These are phyloP conservation scores for Musca domestica DNA, from an alignment of 1,140 invertebrate genomes.

Conservation along the genomic window DNA sequence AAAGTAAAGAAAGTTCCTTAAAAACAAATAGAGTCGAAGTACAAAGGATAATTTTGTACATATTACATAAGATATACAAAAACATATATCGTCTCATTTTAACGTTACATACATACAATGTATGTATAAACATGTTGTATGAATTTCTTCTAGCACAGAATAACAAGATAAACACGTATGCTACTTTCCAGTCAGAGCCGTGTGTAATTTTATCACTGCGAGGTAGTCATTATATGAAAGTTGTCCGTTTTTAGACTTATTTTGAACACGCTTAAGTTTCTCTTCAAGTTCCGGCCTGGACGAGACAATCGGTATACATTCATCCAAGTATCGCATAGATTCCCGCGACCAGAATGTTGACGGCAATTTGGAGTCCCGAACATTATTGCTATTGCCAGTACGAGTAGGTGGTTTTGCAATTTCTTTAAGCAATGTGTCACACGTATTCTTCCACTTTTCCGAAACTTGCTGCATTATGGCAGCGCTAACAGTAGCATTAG, in stretches of 20 bases:
- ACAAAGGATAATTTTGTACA: slow-evolving; percentile 11
- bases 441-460: slow-evolving; percentile 31
- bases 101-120: neutral
- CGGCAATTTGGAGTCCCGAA: slow-evolving; percentile 29
- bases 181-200: slow-evolving; percentile 7
- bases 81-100: neutral
- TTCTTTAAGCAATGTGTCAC: slow-evolving; percentile 30
- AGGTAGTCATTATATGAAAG: slow-evolving; percentile 50
- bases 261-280: slow-evolving; percentile 39
- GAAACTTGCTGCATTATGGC: slow-evolving; percentile 22
- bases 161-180: neutral
- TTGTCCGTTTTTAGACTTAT: slow-evolving; percentile 36
- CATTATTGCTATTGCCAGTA: neutral
- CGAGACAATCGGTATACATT: slow-evolving; percentile 33
- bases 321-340: slow-evolving; percentile 41
- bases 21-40: neutral
- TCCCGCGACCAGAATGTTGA: slow-evolving; percentile 50
- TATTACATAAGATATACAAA: neutral
- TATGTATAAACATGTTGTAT: neutral
- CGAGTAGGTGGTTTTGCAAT: slow-evolving; percentile 24
- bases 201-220: slow-evolving; percentile 40
- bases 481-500: slow-evolving; percentile 6
- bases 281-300: slow-evolving; percentile 30
- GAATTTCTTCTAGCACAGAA: neutral
- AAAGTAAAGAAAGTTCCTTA: no score